Evolutionary conservation across 1,140 invertebrate genomes (phyloP).

Genomic region (Ceratina japonica): DNA sequence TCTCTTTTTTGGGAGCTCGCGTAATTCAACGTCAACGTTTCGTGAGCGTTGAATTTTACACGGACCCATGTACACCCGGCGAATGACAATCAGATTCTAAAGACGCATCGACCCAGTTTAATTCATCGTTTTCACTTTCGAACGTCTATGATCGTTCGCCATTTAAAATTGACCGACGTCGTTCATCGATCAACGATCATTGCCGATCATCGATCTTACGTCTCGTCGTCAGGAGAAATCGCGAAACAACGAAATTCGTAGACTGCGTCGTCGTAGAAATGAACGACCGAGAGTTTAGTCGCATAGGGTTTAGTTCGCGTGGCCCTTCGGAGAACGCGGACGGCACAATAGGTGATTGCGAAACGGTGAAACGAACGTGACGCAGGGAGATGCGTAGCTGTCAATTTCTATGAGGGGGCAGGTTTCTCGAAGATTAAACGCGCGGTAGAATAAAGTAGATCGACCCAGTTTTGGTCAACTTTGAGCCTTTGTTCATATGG

Average conservation of each 20-base stretch:
- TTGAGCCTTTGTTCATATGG: constrained; percentile 49
- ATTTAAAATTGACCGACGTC: constrained; percentile 9
- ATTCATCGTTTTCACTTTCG: constrained; percentile 52
- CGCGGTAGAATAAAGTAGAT: constrained; percentile 45
- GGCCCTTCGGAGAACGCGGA: neutral
- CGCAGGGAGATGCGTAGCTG: neutral
- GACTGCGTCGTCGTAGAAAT: too few relatives aligned
- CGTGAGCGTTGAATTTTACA: constrained; percentile 30
- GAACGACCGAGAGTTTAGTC: neutral
- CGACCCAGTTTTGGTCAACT: constrained; percentile 69
- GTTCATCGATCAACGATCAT: too few relatives aligned
- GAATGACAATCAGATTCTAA: constrained; percentile 29
- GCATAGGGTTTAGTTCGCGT: too few relatives aligned
- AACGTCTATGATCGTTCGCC: constrained; percentile 2
- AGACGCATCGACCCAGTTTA: constrained; percentile 36
- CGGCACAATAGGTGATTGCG: neutral
- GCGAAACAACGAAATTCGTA: too few relatives aligned
- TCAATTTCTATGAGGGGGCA: neutral
- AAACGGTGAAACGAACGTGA: neutral
- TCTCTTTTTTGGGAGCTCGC: constrained; percentile 9
- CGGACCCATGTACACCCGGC: neutral
- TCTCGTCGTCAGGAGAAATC: neutral
- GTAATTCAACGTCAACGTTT: constrained; percentile 1
- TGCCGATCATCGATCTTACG: neutral
- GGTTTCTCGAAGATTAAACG: constrained; percentile 31